Evolutionary conservation across 2,797 vertebrate genomes (phyloP), one percentile per base, ranked within the genome.

Genomic region (Agapornis canus): DNA sequence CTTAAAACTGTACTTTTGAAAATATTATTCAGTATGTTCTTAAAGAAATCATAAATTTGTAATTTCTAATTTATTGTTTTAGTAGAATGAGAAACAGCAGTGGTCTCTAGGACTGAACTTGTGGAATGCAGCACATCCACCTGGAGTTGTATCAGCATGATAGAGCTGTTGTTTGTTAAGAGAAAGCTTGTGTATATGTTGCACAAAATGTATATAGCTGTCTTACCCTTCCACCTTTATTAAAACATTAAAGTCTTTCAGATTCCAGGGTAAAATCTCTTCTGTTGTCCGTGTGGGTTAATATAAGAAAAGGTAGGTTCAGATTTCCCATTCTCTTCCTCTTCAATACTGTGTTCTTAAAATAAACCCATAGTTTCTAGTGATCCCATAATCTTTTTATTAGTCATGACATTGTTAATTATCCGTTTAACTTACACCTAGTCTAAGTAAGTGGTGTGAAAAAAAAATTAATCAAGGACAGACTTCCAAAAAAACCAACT

Each of bases 31-130:
- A 23, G 25, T 42, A 26, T 35, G 17, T 87, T 85, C 64, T 49
- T 61, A 61, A 51, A 73, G 47, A 92, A 89, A 69, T 47, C 5
- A 7, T 54, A 68, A 56, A 64, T 88, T 45, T 63, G n/a, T 88
- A 60, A 69, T 68, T 90, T 92, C 40, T 89, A 68, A 95, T 77
- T 91, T 84, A 86, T 85, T 91, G 8, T 82, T 78, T 91, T 85
- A 35, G 14, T 43, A 57, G 59, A 66, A 51, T 27, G 49, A 68
- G 66, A 77, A 56, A 39, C 59, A 59, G 0, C 1, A 47, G 77
- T 51, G 45, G 10, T 51, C 14, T 63, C 22, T 59, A 21, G 31
- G 40, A 32, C 22, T 37, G 32, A 78, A 21, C 18, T 9, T 51
- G 17, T 18, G 65, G 79, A 76, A 77, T 68, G 72, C 47, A 29